Evolutionary conservation across 2,888 invertebrate genomes (phyloP).

Genomic region (Ditula angustiorana): DNA sequence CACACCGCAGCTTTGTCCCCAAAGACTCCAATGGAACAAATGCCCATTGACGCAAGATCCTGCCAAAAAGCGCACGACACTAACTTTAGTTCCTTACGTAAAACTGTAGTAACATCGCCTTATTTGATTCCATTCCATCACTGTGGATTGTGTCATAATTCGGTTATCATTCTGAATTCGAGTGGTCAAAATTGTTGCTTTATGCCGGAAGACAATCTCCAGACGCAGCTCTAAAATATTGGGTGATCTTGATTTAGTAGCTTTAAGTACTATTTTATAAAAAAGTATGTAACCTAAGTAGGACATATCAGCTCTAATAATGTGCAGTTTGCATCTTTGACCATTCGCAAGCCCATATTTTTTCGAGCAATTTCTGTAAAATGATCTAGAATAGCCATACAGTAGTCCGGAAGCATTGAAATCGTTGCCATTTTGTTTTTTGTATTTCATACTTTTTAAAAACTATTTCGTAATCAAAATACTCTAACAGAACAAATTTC

Average conservation of each 20-base stretch:
- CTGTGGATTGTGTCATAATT: slow-evolving; percentile 46
- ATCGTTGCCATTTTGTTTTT: no score
- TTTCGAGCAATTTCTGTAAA: no score
- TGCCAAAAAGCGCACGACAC: slow-evolving; percentile 47
- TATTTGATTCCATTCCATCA: slow-evolving; percentile 43
- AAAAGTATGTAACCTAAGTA: no score
- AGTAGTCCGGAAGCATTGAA: no score
- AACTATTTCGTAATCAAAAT: no score
- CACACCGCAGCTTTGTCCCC: slow-evolving; percentile 41
- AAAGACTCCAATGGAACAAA: slow-evolving; percentile 49
- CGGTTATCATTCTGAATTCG: slow-evolving; percentile 41
- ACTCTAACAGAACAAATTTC: no score
- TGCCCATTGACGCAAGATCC: slow-evolving; percentile 54
- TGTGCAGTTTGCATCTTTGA: no score
- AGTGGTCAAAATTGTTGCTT: slow-evolving; percentile 43
- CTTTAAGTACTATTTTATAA: no score
- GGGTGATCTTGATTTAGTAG: slow-evolving; percentile 24
- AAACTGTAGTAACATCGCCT: slow-evolving; percentile 49
- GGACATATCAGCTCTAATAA: no score
- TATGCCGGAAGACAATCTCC: slow-evolving; percentile 33
- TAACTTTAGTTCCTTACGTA: slow-evolving; percentile 50
- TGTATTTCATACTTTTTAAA: no score
- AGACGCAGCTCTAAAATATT: background rate
- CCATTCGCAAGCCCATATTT: no score
- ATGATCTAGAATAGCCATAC: no score